Evolutionary conservation across 2,797 vertebrate species (phyloP).

Genomic region (Sarcoramphus papa): DNA sequence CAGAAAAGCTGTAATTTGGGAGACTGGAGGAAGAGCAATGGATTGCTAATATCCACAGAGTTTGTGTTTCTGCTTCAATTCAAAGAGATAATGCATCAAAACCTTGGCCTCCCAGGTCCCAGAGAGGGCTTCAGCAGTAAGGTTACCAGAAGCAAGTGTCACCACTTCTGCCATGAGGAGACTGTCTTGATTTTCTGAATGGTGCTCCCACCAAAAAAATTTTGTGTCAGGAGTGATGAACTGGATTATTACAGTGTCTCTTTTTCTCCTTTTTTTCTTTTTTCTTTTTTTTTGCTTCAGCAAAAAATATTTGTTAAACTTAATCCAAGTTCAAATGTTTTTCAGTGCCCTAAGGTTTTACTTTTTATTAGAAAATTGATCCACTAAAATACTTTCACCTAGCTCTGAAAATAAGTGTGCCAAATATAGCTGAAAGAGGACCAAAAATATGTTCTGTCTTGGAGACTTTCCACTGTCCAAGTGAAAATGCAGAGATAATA

Average conservation of each 20-base stretch:
- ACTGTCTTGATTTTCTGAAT: not conserved
- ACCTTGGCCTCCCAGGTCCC: not conserved
- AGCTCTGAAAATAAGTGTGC: not conserved
- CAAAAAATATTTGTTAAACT: not conserved
- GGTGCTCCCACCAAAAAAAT: not conserved
- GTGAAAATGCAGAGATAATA: not conserved
- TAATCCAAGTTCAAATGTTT: not conserved
- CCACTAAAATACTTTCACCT: not conserved
- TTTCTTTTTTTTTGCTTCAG: not conserved
- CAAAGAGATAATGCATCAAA: not conserved
- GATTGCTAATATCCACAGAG: not conserved
- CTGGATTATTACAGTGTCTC: not conserved
- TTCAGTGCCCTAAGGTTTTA: not conserved
- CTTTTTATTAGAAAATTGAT: not conserved
- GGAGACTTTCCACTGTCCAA: not conserved
- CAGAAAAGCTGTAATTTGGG: not conserved
- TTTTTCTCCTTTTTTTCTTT: not conserved
- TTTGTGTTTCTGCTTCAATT: not conserved
- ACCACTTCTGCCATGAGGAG: not conserved
- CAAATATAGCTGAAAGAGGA: not conserved
- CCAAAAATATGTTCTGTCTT: not conserved
- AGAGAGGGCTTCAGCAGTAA: not conserved
- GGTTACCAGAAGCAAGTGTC: not conserved
- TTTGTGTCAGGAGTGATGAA: not conserved
- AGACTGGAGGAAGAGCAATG: not conserved